These are phyloP conservation scores for Anguilla marmorata DNA, from an alignment of 2,797 vertebrate genomes.

Conservation along the genomic window DNA sequence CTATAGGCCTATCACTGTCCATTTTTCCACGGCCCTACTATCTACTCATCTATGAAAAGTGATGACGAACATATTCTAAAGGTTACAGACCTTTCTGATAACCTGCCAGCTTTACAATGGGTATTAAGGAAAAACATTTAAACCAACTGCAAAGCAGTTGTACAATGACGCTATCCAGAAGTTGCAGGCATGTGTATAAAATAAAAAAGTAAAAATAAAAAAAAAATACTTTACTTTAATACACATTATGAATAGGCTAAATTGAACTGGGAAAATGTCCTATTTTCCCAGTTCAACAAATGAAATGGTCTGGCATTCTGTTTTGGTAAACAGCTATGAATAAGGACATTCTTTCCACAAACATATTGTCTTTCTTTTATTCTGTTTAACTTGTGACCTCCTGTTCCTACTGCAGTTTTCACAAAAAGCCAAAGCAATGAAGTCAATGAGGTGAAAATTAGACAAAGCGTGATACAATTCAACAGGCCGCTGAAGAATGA, in stretches of 20 bases:
- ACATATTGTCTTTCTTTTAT: conserved; percentile 41
- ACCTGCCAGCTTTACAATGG: neutral
- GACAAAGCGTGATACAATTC: conserved; percentile 63
- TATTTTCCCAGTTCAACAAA: neutral
- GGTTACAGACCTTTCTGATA: neutral
- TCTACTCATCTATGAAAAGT: neutral
- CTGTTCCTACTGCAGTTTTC: conserved; percentile 54
- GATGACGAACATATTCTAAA: neutral
- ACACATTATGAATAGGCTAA: neutral
- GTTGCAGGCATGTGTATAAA: neutral
- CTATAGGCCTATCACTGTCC: neutral
- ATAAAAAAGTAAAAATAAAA: neutral
- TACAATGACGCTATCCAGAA: neutral
- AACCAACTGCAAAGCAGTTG: neutral
- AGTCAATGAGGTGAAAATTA: conserved; percentile 53
- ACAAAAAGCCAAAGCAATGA: conserved; percentile 53
- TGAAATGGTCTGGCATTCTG: neutral
- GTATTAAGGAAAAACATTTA: neutral
- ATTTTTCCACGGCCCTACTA: neutral
- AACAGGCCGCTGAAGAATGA: conserved; percentile 58
- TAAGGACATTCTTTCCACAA: neutral
- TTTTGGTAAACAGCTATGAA: neutral
- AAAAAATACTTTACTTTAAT: neutral
- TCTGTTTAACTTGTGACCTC: conserved; percentile 55
- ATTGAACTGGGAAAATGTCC: neutral